These are phyloP conservation scores for Mya arenaria DNA, from an alignment of 1,140 invertebrate genomes.

Conservation along the genomic window DNA sequence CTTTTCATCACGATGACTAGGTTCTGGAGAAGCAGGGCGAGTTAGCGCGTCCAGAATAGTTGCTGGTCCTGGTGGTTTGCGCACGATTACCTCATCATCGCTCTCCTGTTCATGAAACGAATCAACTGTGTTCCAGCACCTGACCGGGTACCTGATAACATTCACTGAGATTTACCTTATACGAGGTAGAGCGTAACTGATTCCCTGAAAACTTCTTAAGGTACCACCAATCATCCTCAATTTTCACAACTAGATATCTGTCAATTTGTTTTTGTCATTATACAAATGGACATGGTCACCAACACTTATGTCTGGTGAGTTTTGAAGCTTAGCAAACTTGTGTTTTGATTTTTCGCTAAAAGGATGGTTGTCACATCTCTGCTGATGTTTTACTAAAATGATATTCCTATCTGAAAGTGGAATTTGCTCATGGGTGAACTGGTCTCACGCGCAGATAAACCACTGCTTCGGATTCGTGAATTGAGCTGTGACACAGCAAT, in stretches of 20 bases:
- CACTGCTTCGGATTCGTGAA: neutral
- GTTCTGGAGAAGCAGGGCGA: too few species aligned
- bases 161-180: constrained; percentile 33
- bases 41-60: too few species aligned
- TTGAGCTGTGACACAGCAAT: constrained; percentile 8
- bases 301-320: neutral
- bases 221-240: constrained; percentile 37
- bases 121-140: too few species aligned
- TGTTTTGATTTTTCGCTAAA: constrained; percentile 47
- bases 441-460: neutral
- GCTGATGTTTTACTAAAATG: constrained; percentile 19
- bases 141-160: constrained; percentile 43
- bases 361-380: constrained; percentile 11
- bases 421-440: constrained; percentile 54
- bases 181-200: constrained; percentile 34
- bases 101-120: too few species aligned
- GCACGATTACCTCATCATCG: too few species aligned
- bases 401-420: constrained; percentile 24
- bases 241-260: constrained; percentile 34
- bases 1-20: too few species aligned
- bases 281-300: constrained; percentile 55
- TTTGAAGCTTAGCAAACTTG: neutral
- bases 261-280: constrained; percentile 39
- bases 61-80: too few species aligned
- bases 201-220: constrained; percentile 48